A percentile compares a stretch with the other conserved stretches of the same genome.
Evolutionary conservation across 1,140 invertebrate genomes (phyloP).

Genomic region (Saccostrea echinata): DNA sequence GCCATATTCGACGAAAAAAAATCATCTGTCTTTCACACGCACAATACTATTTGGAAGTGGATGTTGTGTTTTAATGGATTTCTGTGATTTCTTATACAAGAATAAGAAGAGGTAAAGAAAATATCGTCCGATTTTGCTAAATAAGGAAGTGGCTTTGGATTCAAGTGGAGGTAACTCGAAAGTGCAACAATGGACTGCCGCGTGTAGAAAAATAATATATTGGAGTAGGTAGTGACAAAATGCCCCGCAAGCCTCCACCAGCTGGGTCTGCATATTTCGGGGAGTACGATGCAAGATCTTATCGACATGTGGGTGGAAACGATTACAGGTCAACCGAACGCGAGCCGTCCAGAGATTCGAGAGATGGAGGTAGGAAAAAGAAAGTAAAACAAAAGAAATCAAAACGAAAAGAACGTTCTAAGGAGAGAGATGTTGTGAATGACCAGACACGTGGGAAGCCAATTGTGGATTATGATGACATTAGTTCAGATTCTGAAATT

Average conservation of each 20-base stretch:
- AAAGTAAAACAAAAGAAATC: slow-evolving; percentile 53
- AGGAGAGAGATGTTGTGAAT: neutral
- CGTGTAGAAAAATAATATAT: neutral
- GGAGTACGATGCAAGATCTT: slow-evolving; percentile 75
- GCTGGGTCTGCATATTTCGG: slow-evolving; percentile 61
- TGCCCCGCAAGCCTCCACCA: slow-evolving; percentile 63
- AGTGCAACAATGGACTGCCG: neutral
- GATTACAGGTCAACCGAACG: neutral
- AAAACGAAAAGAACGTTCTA: slow-evolving; percentile 45
- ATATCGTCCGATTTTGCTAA: neutral
- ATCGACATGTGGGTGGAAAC: slow-evolving; percentile 68
- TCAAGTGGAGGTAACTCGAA: slow-evolving; percentile 58
- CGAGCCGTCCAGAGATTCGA: neutral
- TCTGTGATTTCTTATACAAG: neutral
- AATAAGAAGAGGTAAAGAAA: neutral
- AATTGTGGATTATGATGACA: slow-evolving; percentile 76
- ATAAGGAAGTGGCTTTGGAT: neutral
- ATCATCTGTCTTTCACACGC: neutral
- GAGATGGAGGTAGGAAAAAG: slow-evolving; percentile 58
- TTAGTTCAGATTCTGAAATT: slow-evolving; percentile 73
- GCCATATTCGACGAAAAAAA: slow-evolving; percentile 15
- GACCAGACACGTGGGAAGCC: slow-evolving; percentile 7
- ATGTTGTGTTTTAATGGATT: neutral
- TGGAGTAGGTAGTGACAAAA: slow-evolving; percentile 25
- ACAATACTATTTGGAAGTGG: neutral